phyloP scores from a whole-genome alignment of 2,888 invertebrate species.

The Mythimna ferrago region DNA sequence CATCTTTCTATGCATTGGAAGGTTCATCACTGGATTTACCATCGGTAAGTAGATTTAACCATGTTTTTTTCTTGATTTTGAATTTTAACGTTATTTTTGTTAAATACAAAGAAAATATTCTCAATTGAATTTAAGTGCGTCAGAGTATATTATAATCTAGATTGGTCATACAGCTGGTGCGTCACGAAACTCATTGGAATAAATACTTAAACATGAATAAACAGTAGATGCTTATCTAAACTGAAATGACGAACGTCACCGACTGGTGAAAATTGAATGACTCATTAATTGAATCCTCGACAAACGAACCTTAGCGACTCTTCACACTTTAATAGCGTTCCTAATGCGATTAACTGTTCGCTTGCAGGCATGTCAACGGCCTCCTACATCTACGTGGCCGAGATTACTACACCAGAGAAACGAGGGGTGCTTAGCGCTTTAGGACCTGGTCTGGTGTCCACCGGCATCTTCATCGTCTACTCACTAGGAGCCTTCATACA shows the following conservation, averaged over 20 bases:
- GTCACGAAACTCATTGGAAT: conserved; percentile 18
- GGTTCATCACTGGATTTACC: conserved; percentile 93
- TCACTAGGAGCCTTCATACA: conserved; percentile 92
- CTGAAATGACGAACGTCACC: conserved; percentile 21
- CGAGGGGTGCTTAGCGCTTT: conserved; percentile 93
- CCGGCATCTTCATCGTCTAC: conserved; percentile 93
- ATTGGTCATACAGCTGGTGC: conserved; percentile 5
- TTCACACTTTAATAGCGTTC: conserved; percentile 33
- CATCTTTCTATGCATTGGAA: conserved; percentile 91
- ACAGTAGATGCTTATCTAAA: conserved; percentile 18
- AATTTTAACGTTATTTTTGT: not conserved
- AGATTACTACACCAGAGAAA: conserved; percentile 93
- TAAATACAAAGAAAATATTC: not conserved
- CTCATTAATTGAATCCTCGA: conserved; percentile 41
- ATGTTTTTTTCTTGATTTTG: not conserved
- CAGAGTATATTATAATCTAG: conserved; percentile 16
- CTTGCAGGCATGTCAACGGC: conserved; percentile 92
- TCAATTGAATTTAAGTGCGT: conserved; percentile 1
- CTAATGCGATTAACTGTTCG: conserved; percentile 34
- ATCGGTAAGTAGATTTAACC: conserved; percentile 86
- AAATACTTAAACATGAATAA: conserved; percentile 16
- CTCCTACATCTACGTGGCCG: conserved; percentile 93
- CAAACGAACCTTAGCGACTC: conserved; percentile 42
- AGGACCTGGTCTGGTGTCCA: conserved; percentile 93
- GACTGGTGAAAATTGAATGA: conserved; percentile 38